Percentiles rank a stretch among this genome's conserved stretches.
Conservation (phyloP, 2,113 vertebrate genomes). For the Antechinus flavipes region DNA sequence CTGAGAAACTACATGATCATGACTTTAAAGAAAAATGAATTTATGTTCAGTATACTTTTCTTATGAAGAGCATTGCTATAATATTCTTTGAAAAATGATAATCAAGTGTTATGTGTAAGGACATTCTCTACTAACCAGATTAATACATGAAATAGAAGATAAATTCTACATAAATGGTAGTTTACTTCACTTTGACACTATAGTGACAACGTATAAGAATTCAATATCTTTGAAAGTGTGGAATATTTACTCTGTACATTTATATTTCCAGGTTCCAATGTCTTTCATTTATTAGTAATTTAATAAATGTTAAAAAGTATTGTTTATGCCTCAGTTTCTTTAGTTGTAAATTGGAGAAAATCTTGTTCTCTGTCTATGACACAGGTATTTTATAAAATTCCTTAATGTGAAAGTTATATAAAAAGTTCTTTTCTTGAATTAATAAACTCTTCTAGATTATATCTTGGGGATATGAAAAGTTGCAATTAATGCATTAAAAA, state of each 20-base stretch:
- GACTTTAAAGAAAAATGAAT: not conserved
- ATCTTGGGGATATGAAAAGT: not conserved
- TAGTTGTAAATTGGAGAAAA: not conserved
- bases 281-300: not conserved
- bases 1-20: not conserved
- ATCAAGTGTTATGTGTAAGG: not conserved
- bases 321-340: not conserved
- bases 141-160: not conserved
- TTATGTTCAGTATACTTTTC: not conserved
- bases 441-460: not conserved
- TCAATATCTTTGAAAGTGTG: not conserved
- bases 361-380: not conserved
- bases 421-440: not conserved
- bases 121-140: not conserved
- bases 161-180: not conserved
- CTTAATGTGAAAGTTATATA: not conserved
- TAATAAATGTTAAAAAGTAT: not conserved
- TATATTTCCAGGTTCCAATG: not conserved
- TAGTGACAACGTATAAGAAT: not conserved
- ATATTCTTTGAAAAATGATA: not conserved
- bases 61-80: not conserved
- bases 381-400: not conserved
- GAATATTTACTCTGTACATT: not conserved
- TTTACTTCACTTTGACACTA: not conserved
- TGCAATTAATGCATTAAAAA: not conserved